A percentile compares a stretch with the other conserved stretches of the same genome.
phyloP scores from a whole-genome alignment of 1,140 invertebrate genomes.

The Lasaia peninsularis region DNA sequence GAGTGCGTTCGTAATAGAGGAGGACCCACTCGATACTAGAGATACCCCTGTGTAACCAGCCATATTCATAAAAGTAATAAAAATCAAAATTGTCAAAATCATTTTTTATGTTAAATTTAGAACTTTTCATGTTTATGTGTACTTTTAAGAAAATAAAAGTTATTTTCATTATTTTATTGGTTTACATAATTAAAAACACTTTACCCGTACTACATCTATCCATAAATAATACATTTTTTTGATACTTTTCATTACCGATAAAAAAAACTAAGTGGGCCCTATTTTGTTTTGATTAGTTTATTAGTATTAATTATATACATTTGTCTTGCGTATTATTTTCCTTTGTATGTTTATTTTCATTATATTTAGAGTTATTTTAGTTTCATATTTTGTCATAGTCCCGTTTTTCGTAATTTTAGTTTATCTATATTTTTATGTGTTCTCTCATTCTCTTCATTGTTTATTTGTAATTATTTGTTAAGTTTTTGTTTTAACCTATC shows the following conservation, averaged over 20 bases:
- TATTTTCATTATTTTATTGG: neutral
- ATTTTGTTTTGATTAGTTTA: too few relatives aligned
- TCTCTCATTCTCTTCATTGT: too few relatives aligned
- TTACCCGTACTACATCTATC: neutral
- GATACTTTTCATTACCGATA: neutral
- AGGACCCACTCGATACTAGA: slow-evolving; percentile 8
- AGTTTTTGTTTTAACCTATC: too few relatives aligned
- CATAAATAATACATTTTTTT: slow-evolving; percentile 1
- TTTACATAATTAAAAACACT: slow-evolving; percentile 1
- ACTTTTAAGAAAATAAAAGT: neutral
- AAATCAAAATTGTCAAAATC: neutral
- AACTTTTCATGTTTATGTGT: slow-evolving; percentile 1
- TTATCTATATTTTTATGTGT: too few relatives aligned
- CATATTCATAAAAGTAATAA: neutral
- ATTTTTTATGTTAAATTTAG: neutral
- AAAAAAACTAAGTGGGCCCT: too few relatives aligned
- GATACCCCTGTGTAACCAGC: neutral
- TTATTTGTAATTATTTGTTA: too few relatives aligned
- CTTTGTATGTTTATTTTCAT: too few relatives aligned
- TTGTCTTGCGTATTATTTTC: too few relatives aligned
- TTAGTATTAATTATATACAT: too few relatives aligned
- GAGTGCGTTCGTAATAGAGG: neutral
- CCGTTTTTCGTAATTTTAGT: too few relatives aligned
- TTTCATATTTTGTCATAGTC: too few relatives aligned
- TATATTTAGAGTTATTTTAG: too few relatives aligned